Percentiles rank a stretch among this genome's conserved stretches.
Evolutionary conservation across 2,888 invertebrate species (phyloP).

Genomic region (Dexiosoma caninum): DNA sequence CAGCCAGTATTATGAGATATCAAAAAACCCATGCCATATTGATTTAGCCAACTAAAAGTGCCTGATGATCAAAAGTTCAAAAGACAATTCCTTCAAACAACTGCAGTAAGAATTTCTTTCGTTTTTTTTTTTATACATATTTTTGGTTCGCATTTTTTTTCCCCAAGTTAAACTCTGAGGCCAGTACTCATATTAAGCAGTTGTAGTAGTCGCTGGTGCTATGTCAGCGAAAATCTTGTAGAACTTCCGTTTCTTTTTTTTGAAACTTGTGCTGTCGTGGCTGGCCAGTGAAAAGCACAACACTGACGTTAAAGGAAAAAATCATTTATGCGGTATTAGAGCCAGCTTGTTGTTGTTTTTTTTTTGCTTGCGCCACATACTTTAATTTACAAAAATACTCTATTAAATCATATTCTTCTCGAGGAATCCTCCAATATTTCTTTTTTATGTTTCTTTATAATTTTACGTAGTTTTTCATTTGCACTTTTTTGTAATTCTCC

Average conservation of each 20-base stretch:
- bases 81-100: neutral
- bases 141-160: neutral
- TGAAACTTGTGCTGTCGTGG: constrained; percentile 68
- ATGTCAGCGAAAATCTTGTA: constrained; percentile 76
- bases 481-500: neutral
- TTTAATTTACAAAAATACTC: constrained; percentile 64
- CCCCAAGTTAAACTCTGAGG: neutral
- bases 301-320: constrained; percentile 52
- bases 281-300: constrained; percentile 58
- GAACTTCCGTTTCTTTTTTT: constrained; percentile 69
- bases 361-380: neutral
- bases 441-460: constrained; percentile 56
- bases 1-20: too few relatives aligned
- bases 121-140: neutral
- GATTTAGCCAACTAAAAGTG: too few relatives aligned
- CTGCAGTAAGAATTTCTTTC: neutral
- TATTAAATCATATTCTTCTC: constrained; percentile 74
- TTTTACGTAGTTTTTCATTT: constrained; percentile 27
- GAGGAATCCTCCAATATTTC: constrained; percentile 18
- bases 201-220: constrained; percentile 57
- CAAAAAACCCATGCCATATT: too few relatives aligned
- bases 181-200: constrained; percentile 37
- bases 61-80: too few relatives aligned
- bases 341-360: constrained; percentile 25
- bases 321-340: constrained; percentile 57